Evolutionary conservation across 2,113 vertebrate species (phyloP), one percentile per base, ranked within the genome.

Genomic region (Stegostoma tigrinum): DNA sequence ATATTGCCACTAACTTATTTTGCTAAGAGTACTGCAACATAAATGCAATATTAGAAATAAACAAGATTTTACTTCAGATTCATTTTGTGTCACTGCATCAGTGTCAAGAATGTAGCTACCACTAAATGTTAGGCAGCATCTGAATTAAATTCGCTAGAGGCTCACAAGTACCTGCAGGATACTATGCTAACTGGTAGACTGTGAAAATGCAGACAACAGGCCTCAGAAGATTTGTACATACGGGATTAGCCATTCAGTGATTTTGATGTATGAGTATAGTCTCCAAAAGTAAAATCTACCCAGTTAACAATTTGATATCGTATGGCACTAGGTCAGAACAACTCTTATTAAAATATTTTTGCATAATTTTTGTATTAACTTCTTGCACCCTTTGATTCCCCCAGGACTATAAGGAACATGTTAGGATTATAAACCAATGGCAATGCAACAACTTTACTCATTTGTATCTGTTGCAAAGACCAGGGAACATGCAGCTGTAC

Each of bases 291-390:
- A 93, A 93, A 93, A 34, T 19, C n/a, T 15, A 67, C 17, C 19
- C 30, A 66, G 23, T 38, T 93, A n/a, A 12, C 34, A 66, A 66
- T 15, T 61, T 91, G 30, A 91, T 66, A 66, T 91, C 66, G 64
- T 93, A 66, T n/a, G n/a, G 61, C 61, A n/a, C 89, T 38, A 66
- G 89, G 89, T 93, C 61, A 93, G 89, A 93, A 67, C n/a, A 93
- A 67, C 34, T 83, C 80, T 42, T n/a, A 21, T 8, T 90, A 38
- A 38, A n/a, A 93, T 66, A 66, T 66, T 93, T 91, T 93, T 66
- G 38, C 61, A 24, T 93, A 93, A 93, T 61, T 93, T 34, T 91
- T 93, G 61, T 93, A 93, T 93, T 93, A 67, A 66, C 30, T 5
- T 93, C 61, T 93, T 93, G 17, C 19, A 93, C 61, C 89, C 34